Percentiles rank a stretch among this genome's conserved stretches.
These are phyloP conservation scores for Leptinotarsa peninsularis DNA, from an alignment of 2,888 invertebrate genomes.

Conservation along the genomic window DNA sequence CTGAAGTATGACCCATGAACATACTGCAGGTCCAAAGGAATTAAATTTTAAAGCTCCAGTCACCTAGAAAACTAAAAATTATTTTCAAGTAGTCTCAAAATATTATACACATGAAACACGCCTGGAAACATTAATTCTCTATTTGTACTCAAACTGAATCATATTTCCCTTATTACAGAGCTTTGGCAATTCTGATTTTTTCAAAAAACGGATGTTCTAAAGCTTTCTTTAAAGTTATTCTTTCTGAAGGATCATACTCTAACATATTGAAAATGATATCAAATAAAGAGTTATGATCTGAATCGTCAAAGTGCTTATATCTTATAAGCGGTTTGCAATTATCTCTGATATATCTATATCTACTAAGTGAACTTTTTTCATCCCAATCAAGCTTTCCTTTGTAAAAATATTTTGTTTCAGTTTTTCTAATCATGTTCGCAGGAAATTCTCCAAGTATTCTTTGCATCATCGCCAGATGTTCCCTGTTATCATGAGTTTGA, in stretches of 20 bases:
- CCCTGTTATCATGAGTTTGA: slow-evolving; percentile 99
- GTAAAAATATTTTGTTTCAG: slow-evolving; percentile 98
- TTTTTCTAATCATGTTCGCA: slow-evolving; percentile 89
- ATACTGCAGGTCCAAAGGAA: too few relatives aligned
- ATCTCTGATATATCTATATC: slow-evolving; percentile 98
- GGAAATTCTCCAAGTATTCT: slow-evolving; percentile 97
- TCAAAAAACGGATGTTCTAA: slow-evolving; percentile 94
- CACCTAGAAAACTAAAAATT: too few relatives aligned
- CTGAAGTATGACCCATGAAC: too few relatives aligned
- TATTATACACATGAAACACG: too few relatives aligned
- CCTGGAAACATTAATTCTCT: too few relatives aligned
- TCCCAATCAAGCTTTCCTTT: slow-evolving; percentile 98
- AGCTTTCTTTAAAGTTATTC: slow-evolving; percentile 89
- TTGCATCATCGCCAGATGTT: slow-evolving; percentile 99
- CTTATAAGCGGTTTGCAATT: slow-evolving; percentile 96
- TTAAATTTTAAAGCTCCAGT: too few relatives aligned
- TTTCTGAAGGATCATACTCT: slow-evolving; percentile 94
- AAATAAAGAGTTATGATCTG: slow-evolving; percentile 93
- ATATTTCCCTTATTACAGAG: background rate
- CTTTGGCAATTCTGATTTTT: slow-evolving; percentile 68
- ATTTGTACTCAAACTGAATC: background rate
- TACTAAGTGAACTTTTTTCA: slow-evolving; percentile 94
- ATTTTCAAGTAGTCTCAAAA: too few relatives aligned
- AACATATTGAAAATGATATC: slow-evolving; percentile 95
- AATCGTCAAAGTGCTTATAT: slow-evolving; percentile 87